Evolutionary conservation across 2,888 invertebrate species (phyloP).

Genomic region (Watsonalla cultraria): DNA sequence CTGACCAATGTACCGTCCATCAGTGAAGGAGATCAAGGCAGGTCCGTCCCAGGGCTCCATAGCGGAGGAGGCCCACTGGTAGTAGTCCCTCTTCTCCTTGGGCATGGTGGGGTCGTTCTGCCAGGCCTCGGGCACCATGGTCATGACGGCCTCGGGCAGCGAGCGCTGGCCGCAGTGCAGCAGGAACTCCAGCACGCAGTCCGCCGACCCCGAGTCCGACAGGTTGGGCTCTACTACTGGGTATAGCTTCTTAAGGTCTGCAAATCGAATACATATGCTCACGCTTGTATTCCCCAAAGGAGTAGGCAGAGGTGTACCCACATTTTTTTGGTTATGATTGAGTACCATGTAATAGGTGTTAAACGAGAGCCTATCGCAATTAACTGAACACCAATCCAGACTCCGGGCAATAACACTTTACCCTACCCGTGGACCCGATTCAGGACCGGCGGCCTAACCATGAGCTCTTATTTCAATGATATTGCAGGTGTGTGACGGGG

Average conservation of each 20-base stretch:
- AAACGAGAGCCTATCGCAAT: no score
- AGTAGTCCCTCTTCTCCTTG: slow-evolving; percentile 94
- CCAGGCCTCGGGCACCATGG: slow-evolving; percentile 99
- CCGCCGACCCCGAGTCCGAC: slow-evolving; percentile 98
- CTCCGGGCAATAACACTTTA: no score
- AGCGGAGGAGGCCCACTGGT: slow-evolving; percentile 97
- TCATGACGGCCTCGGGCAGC: slow-evolving; percentile 98
- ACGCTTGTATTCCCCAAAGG: not conserved
- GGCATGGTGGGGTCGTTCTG: slow-evolving; percentile 97
- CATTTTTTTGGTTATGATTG: no score
- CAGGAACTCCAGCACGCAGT: slow-evolving; percentile 98
- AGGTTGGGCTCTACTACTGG: slow-evolving; percentile 98
- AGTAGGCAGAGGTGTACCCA: no score
- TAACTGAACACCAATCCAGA: no score
- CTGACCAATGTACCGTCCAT: slow-evolving; percentile 95
- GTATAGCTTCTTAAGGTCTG: slow-evolving; percentile 90
- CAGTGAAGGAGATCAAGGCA: slow-evolving; percentile 97
- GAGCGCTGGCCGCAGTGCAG: slow-evolving; percentile 94
- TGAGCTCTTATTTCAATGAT: no score
- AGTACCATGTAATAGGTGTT: no score
- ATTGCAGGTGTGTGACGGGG: no score
- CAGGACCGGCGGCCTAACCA: no score
- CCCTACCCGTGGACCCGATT: no score
- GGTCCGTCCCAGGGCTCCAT: slow-evolving; percentile 99
- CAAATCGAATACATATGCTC: not conserved